These are phyloP conservation scores for Stegodyphus mimosarum DNA, from an alignment of 1,140 invertebrate genomes.

Conservation along the genomic window DNA sequence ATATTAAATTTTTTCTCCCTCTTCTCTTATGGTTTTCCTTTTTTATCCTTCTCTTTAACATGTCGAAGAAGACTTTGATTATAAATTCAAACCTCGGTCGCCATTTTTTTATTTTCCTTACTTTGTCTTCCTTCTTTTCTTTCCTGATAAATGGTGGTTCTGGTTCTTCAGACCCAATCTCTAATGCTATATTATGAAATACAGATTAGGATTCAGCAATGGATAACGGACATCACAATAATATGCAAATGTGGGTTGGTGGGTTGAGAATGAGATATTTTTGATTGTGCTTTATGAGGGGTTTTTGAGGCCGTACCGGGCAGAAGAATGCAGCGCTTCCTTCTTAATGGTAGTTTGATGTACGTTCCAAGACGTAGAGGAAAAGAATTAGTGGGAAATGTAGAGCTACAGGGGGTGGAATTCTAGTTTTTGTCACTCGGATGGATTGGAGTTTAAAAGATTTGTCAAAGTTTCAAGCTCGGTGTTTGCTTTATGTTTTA, in stretches of 20 bases:
- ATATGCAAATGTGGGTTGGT: slow-evolving; percentile 38
- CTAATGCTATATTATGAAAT: slow-evolving; percentile 47
- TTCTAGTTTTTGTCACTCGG: slow-evolving; percentile 25
- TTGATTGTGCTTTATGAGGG: slow-evolving; percentile 50
- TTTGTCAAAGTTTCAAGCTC: slow-evolving; percentile 14
- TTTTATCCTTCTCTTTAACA: slow-evolving; percentile 10
- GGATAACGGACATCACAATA: slow-evolving; percentile 34
- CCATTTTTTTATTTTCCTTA: no score
- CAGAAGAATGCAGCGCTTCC: slow-evolving; percentile 19
- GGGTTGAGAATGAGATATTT: slow-evolving; percentile 42
- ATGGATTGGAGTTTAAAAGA: slow-evolving; percentile 52
- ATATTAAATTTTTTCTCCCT: slow-evolving; percentile 55
- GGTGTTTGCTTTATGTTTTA: not conserved
- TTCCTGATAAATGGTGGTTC: slow-evolving; percentile 40
- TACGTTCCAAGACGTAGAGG: slow-evolving; percentile 25
- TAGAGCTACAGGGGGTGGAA: not conserved
- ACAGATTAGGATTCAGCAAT: slow-evolving; percentile 44
- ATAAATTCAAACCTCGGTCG: slow-evolving; percentile 51
- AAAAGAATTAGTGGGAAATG: not conserved
- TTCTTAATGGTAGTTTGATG: slow-evolving; percentile 54
- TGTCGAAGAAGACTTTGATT: slow-evolving; percentile 51
- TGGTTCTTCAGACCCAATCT: slow-evolving; percentile 25
- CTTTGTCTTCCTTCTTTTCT: slow-evolving; percentile 9
- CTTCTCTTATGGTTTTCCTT: slow-evolving; percentile 9
- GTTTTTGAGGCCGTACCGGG: not conserved